Evolutionary conservation across 2,888 invertebrate genomes (phyloP).

Genomic region (Dioctria linearis): DNA sequence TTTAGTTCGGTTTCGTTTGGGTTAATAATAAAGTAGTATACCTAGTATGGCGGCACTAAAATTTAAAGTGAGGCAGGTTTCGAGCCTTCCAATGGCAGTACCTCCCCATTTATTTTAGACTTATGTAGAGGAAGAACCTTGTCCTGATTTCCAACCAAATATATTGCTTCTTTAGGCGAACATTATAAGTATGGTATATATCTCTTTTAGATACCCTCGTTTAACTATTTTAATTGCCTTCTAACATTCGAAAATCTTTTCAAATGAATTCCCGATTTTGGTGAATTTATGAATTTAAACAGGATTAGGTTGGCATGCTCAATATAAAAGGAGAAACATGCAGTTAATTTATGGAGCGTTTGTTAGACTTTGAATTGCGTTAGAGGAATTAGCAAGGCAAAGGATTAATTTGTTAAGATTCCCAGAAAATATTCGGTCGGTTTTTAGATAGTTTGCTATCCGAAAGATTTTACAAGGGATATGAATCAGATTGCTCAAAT

Average conservation of each 20-base stretch:
- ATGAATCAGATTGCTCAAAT: no score
- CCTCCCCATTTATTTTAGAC: background rate
- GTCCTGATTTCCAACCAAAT: slow-evolving; percentile 28
- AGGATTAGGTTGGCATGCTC: no score
- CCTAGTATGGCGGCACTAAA: background rate
- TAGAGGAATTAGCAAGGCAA: no score
- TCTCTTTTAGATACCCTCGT: background rate
- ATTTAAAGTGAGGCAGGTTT: slow-evolving; percentile 23
- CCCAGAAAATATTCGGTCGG: no score
- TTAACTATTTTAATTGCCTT: slow-evolving; percentile 31
- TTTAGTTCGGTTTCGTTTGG: background rate
- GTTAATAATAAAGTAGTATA: slow-evolving; percentile 30
- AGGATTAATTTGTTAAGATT: no score
- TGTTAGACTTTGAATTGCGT: no score
- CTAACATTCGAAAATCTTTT: slow-evolving; percentile 6
- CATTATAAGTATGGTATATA: background rate
- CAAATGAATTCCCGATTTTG: slow-evolving; percentile 1
- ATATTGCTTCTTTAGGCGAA: slow-evolving; percentile 37
- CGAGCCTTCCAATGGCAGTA: background rate
- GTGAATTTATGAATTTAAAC: background rate
- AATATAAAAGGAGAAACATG: no score
- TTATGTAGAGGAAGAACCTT: slow-evolving; percentile 1
- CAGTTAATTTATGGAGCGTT: no score
- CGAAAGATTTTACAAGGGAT: no score
- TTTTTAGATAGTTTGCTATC: no score